phyloP scores from a whole-genome alignment of 2,888 invertebrate genomes.

The Melieria omissa region DNA sequence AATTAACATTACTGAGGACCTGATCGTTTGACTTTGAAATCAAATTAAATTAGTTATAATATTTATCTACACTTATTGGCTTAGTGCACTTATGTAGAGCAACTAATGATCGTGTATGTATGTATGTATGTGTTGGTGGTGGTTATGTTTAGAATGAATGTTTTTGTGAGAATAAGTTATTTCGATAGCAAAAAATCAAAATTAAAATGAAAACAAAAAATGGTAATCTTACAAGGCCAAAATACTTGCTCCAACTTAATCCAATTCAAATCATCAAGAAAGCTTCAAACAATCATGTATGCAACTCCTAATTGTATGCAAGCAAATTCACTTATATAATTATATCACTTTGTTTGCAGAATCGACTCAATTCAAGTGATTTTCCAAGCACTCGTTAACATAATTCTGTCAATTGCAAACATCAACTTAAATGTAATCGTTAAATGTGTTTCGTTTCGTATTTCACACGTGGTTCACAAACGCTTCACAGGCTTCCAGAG shows the following conservation, averaged over 20 bases:
- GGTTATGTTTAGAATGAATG: conserved; percentile 2
- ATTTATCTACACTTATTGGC: conserved; percentile 35
- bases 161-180: no score
- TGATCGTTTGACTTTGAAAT: conserved; percentile 16
- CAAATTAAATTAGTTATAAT: conserved; percentile 47
- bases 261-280: conserved; percentile 10
- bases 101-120: neutral
- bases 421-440: conserved; percentile 2
- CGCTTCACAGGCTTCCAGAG: no score
- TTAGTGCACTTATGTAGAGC: neutral
- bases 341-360: conserved; percentile 64
- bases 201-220: conserved; percentile 22
- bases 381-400: conserved; percentile 14
- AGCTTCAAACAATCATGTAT: conserved; percentile 19
- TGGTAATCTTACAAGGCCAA: conserved; percentile 38
- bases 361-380: conserved; percentile 41
- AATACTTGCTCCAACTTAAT: neutral
- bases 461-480: neutral
- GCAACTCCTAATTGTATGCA: conserved; percentile 16
- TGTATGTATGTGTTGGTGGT: neutral
- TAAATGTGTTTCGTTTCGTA: neutral
- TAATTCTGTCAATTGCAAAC: conserved; percentile 17
- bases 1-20: conserved; percentile 12
- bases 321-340: conserved; percentile 58
- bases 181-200: conserved; percentile 46